phyloP scores from a whole-genome alignment of 2,888 invertebrate species.

The Antheraea yamamai region DNA sequence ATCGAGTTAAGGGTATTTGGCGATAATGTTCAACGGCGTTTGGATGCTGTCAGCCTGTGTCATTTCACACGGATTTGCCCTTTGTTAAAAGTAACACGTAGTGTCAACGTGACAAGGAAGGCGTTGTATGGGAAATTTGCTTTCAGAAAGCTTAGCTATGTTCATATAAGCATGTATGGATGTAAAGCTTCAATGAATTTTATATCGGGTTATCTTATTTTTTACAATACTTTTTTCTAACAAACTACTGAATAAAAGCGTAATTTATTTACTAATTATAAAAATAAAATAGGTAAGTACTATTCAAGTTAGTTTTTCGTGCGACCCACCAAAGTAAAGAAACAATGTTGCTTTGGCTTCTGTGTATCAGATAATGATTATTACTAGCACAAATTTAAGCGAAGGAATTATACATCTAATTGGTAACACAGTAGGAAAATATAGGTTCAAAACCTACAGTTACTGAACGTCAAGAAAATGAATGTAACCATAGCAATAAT shows the following conservation, averaged over 20 bases:
- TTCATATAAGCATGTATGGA: constrained; percentile 38
- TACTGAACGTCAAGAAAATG: too few species aligned
- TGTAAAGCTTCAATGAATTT: constrained; percentile 26
- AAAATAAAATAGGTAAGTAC: background rate
- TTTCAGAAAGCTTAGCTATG: constrained; percentile 40
- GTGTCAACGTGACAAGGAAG: constrained; percentile 53
- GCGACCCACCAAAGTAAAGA: background rate
- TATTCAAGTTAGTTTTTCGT: background rate
- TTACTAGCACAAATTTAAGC: background rate
- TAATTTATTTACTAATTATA: background rate
- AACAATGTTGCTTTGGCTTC: background rate
- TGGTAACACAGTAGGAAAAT: background rate
- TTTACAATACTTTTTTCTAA: background rate
- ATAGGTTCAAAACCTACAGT: too few species aligned
- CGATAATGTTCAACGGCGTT: constrained; percentile 77
- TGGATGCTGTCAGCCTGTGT: constrained; percentile 79
- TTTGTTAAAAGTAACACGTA: constrained; percentile 81
- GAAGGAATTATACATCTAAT: background rate
- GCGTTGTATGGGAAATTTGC: constrained; percentile 21
- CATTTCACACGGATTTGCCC: constrained; percentile 79
- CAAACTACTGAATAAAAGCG: background rate
- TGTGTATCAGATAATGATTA: background rate
- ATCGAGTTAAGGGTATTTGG: constrained; percentile 80
- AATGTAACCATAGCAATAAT: too few species aligned
- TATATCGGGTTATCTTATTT: constrained; percentile 6